Conservation (phyloP, 2,888 invertebrate genomes). For the Drosophila meridionalis region DNA sequence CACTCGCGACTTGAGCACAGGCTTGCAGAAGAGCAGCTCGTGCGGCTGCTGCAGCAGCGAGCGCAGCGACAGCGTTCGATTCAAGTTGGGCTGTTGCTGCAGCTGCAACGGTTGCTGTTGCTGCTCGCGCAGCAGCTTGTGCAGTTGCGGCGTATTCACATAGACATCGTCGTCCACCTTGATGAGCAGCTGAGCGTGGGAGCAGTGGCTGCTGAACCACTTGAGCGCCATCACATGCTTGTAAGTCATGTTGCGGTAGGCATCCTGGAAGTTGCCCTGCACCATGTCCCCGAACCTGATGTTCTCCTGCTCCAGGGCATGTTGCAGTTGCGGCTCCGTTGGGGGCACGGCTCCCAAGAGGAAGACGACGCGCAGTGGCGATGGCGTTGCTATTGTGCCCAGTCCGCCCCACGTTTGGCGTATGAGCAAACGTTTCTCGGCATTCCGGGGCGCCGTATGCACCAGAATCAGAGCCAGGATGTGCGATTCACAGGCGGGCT, state of each 20-base stretch:
- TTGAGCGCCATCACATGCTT: slow-evolving; percentile 93
- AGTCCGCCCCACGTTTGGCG: slow-evolving; percentile 91
- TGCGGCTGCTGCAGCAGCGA: slow-evolving; percentile 78
- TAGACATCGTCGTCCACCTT: slow-evolving; percentile 93
- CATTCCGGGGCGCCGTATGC: slow-evolving; percentile 89
- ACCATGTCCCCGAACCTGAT: slow-evolving; percentile 88
- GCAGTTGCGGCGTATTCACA: slow-evolving; percentile 88
- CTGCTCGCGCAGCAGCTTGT: slow-evolving; percentile 85
- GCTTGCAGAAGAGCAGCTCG: slow-evolving; percentile 88
- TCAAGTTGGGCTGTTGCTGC: slow-evolving; percentile 21
- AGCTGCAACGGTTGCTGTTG: neutral
- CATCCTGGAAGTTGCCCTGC: slow-evolving; percentile 91
- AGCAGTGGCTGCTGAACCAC: slow-evolving; percentile 90
- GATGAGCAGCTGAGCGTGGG: slow-evolving; percentile 88
- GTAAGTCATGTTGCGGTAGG: slow-evolving; percentile 93
- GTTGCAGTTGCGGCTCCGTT: slow-evolving; percentile 81
- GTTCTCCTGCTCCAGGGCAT: slow-evolving; percentile 86
- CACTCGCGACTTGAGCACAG: slow-evolving; percentile 85
- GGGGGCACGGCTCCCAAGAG: slow-evolving; percentile 87
- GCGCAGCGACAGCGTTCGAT: slow-evolving; percentile 29
- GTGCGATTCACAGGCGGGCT: slow-evolving; percentile 86
- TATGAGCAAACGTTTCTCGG: slow-evolving; percentile 88
- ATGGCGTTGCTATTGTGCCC: slow-evolving; percentile 80
- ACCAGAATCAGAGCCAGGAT: slow-evolving; percentile 88
- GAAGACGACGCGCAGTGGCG: slow-evolving; percentile 88